Conservation (phyloP, 2,113 vertebrate species). For the Hippoglossus stenolepis region DNA sequence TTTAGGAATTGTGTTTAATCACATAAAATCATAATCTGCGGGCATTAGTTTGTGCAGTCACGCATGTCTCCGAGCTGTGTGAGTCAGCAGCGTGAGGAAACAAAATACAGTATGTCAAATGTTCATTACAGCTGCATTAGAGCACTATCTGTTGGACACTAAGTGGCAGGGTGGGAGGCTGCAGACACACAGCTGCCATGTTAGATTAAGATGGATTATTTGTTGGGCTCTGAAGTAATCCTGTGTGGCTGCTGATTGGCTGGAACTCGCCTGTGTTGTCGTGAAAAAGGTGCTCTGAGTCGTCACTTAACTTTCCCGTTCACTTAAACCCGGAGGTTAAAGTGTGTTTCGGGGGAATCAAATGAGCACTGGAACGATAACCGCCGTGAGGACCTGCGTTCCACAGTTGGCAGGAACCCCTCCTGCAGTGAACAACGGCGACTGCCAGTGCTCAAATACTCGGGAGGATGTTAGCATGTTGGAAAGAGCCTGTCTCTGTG, state of each 20-base stretch:
- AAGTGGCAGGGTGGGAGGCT: slow-evolving; percentile 60
- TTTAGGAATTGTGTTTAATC: slow-evolving; percentile 58
- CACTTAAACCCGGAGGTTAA: slow-evolving; percentile 19
- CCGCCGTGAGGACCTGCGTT: background rate
- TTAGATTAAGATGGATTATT: slow-evolving; percentile 70
- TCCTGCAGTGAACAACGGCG: too few species aligned
- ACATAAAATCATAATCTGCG: slow-evolving; percentile 59
- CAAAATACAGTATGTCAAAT: slow-evolving; percentile 58
- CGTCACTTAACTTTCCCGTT: background rate
- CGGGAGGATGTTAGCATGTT: too few species aligned
- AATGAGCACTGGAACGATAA: background rate
- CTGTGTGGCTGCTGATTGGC: slow-evolving; percentile 44
- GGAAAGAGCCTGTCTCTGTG: too few species aligned
- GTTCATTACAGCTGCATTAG: slow-evolving; percentile 65
- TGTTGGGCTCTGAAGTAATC: slow-evolving; percentile 56
- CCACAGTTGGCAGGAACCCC: too few species aligned
- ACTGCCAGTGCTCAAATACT: too few species aligned
- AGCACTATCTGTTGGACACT: slow-evolving; percentile 48
- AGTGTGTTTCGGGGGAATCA: background rate
- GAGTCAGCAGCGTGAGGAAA: slow-evolving; percentile 54
- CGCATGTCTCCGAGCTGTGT: slow-evolving; percentile 42
- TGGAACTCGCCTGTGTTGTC: slow-evolving; percentile 1
- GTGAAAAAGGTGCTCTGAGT: slow-evolving; percentile 6
- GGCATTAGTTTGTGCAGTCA: slow-evolving; percentile 63
- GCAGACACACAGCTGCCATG: slow-evolving; percentile 56